Conservation (phyloP, 1,140 invertebrate species). For the Capitella teleta region DNA sequence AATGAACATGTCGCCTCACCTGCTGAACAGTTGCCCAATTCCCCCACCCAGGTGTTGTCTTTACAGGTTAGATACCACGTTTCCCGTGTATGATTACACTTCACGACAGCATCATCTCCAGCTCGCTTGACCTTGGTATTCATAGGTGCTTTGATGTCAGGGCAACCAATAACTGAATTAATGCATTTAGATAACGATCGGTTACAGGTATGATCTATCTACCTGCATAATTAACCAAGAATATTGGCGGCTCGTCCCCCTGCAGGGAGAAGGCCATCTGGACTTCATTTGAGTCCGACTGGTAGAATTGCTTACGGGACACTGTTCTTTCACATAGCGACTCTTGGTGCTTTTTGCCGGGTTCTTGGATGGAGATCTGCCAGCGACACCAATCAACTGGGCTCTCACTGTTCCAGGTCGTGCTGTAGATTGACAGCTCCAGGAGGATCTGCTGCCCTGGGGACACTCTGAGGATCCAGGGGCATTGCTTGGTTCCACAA, state of each 20-base stretch:
- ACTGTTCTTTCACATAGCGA: no score
- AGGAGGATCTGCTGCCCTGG: background rate
- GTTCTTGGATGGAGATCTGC: no score
- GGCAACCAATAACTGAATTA: background rate
- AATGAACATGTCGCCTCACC: background rate
- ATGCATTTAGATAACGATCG: no score
- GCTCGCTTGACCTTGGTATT: background rate
- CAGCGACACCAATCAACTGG: no score
- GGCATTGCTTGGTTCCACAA: background rate
- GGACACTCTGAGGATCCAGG: background rate
- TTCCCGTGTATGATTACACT: slow-evolving; percentile 5
- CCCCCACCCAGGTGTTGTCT: slow-evolving; percentile 9
- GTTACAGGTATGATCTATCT: no score
- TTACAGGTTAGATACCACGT: slow-evolving; percentile 13
- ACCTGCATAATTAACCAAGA: no score
- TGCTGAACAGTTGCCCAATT: slow-evolving; percentile 11
- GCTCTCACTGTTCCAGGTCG: no score
- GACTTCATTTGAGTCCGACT: no score
- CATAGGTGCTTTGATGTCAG: background rate
- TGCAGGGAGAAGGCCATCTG: no score
- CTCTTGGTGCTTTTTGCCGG: no score
- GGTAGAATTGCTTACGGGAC: no score
- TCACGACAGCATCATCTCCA: background rate
- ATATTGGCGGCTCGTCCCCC: no score
- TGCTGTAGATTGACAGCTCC: background rate